These are phyloP conservation scores for Lepidothrix coronata DNA, from an alignment of 2,113 vertebrate species.

Conservation along the genomic window DNA sequence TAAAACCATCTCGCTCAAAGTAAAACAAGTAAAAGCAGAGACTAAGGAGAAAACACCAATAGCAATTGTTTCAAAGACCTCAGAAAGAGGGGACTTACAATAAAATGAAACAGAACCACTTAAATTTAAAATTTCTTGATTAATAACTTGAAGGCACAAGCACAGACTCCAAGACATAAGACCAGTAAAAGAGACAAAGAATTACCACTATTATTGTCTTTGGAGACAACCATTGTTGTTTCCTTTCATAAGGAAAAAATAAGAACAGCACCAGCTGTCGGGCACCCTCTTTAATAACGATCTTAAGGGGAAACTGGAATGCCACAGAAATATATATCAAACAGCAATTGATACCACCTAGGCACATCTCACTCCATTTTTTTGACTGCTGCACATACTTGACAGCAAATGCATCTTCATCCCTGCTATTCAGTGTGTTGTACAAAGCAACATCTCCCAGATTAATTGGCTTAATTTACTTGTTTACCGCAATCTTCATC, in stretches of 20 bases:
- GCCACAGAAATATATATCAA: neutral
- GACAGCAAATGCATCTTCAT: neutral
- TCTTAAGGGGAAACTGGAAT: neutral
- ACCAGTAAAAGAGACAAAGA: neutral
- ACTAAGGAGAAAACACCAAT: neutral
- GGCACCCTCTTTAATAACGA: neutral
- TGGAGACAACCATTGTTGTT: neutral
- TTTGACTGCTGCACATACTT: neutral
- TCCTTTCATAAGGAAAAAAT: neutral
- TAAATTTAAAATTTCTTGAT: neutral
- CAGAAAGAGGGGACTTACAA: neutral
- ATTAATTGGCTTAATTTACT: neutral
- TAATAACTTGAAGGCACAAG: neutral
- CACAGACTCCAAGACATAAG: neutral
- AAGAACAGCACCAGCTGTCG: neutral
- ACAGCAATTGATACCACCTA: neutral
- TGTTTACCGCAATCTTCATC: neutral
- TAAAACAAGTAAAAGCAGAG: neutral
- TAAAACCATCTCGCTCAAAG: neutral
- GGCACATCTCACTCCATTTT: neutral
- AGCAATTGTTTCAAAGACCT: neutral
- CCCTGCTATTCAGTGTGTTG: neutral
- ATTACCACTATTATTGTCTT: neutral
- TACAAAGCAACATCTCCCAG: neutral
- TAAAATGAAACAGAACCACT: neutral